Base-by-base conservation (phyloP, 2,888 invertebrate genomes). In the Drosophila sordidula region DNA sequence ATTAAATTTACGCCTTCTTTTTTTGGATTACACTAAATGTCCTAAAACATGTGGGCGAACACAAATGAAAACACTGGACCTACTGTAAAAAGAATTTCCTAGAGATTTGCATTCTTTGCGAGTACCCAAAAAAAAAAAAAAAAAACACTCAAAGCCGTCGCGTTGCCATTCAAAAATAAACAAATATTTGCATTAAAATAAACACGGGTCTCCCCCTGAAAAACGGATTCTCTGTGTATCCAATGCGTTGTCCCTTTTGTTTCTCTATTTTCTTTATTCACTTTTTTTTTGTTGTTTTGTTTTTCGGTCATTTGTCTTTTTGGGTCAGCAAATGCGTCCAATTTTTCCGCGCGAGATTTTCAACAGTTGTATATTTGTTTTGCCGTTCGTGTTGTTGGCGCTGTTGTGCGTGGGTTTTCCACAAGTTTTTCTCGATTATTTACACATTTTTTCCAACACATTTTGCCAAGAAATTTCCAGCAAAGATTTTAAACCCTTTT, bases 101-200 rank as follows among this genome's bases (percentile, higher is more conserved):
- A 39, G 47, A 70, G 58, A 72, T 70, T 63, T 64, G 56, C 68
- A 74, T 80, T 64, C 63, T 41, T 64, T 56, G 8, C 47, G 51
- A 66, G 41, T 36, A 61, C 16, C 18, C 26, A 22, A 58, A 45
- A 51, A 61, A 52, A 38, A 34, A 16, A 16, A 25, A 55, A 50
- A 39, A 42, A 32, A 22, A 47, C 26, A 51, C 11, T 46, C 32
- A 58, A 52, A 69, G 44, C 39, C 34, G 32, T 32, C 49, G 58
- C 14, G 39, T 38, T 62, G 66, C 70, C 62, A 77, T 68, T 77
- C 67, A 66, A 65, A 83, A 88, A 84, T 86, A 88, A 85, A 82
- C 83, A 88, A 84, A 84, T 86, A 84, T 84, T 88, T 88, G 83
- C 72, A 82, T 86, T 70, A 69, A 84, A 86, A 84, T 80, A 84